Evolutionary conservation across 2,888 invertebrate species (phyloP).

Genomic region (Agonopterix alstromeriana): DNA sequence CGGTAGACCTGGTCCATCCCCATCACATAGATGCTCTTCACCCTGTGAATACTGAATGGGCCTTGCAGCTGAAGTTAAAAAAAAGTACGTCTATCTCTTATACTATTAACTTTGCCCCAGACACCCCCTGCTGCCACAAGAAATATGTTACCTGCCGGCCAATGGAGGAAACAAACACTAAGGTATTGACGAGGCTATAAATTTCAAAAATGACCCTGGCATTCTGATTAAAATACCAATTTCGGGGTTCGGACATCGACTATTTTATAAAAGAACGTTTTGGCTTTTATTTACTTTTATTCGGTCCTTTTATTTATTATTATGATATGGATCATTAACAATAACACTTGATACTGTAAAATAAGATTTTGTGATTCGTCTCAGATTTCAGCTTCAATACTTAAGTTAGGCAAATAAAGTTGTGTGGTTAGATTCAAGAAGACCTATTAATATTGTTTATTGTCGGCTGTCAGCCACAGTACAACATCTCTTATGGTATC

Average conservation of each 20-base stretch:
- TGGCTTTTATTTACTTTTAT: constrained; percentile 18
- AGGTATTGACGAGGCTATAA: constrained; percentile 58
- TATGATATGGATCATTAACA: background rate
- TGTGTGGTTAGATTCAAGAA: no score
- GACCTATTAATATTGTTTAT: background rate
- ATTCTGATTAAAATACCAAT: constrained; percentile 65
- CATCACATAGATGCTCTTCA: no score
- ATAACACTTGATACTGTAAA: no score
- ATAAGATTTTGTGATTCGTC: background rate
- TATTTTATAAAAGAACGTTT: constrained; percentile 24
- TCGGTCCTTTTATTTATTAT: constrained; percentile 10
- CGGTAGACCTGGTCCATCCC: no score
- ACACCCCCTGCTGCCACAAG: constrained; percentile 59
- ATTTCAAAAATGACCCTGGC: constrained; percentile 54
- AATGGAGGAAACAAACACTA: constrained; percentile 61
- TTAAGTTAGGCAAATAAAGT: no score
- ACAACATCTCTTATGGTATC: background rate
- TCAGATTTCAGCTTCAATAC: background rate
- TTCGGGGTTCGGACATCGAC: constrained; percentile 35
- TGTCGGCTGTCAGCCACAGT: constrained; percentile 1
- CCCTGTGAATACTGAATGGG: no score
- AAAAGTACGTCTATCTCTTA: no score
- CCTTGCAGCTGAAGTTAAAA: no score
- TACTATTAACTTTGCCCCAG: constrained; percentile 38
- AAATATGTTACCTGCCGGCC: constrained; percentile 63